A percentile compares a stretch with the other conserved stretches of the same genome.
Conservation (phyloP, 2,797 vertebrate species). For the Pipistrellus nathusii region DNA sequence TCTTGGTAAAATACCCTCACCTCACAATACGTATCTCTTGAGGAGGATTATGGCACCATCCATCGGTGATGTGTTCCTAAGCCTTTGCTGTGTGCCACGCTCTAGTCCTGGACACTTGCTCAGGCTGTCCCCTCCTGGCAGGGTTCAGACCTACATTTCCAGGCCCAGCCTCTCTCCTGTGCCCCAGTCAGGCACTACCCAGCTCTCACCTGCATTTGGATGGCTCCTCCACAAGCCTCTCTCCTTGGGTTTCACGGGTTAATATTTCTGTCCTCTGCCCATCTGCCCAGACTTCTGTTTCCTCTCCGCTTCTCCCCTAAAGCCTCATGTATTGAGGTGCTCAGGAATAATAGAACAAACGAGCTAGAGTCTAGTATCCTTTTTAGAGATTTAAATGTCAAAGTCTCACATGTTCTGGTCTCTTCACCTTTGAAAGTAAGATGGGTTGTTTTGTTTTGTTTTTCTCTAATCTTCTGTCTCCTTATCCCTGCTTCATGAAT, state of each 20-base stretch:
- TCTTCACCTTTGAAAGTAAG: background rate
- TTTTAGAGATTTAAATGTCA: background rate
- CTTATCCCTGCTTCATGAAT: background rate
- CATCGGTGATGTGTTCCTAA: background rate
- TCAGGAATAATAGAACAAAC: background rate
- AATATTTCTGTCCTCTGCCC: background rate
- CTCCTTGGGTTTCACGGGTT: background rate
- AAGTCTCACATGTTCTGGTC: background rate
- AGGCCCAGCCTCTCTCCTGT: background rate
- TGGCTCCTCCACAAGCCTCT: background rate
- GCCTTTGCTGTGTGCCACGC: background rate
- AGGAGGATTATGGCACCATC: background rate
- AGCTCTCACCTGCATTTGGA: background rate
- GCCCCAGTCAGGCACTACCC: accelerated
- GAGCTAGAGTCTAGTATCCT: background rate
- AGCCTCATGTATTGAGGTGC: background rate
- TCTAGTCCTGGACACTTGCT: background rate
- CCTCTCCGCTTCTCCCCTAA: background rate
- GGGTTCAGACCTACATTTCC: background rate
- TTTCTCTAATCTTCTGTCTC: background rate
- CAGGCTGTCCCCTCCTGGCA: background rate
- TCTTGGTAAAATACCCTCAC: background rate
- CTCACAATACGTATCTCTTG: background rate
- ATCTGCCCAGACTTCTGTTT: background rate
- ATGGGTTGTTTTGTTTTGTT: background rate